These are phyloP conservation scores for Triplophysa siluroides DNA, from an alignment of 2,113 vertebrate genomes.

Conservation along the genomic window DNA sequence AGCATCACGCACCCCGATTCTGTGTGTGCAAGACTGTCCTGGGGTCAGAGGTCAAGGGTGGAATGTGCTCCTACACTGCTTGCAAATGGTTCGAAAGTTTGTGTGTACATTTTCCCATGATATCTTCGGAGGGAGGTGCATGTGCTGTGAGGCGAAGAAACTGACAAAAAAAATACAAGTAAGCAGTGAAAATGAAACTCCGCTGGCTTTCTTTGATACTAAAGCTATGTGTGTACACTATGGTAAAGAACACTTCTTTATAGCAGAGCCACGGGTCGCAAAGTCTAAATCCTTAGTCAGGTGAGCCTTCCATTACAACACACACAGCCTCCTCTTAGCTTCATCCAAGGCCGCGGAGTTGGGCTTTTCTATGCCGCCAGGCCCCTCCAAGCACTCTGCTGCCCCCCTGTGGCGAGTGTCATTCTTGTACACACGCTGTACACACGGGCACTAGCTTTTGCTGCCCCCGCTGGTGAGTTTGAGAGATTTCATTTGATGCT, in stretches of 20 bases:
- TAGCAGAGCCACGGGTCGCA: not conserved
- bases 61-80: constrained; percentile 32
- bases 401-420: constrained; percentile 21
- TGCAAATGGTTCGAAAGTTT: not conserved
- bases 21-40: constrained; percentile 11
- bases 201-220: not conserved
- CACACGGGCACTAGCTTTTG: constrained; percentile 63
- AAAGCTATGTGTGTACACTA: constrained; percentile 5
- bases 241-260: constrained; percentile 12
- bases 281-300: not conserved
- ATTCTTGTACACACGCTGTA: not conserved
- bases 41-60: constrained; percentile 26
- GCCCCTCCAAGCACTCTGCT: constrained; percentile 26
- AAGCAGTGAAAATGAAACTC: not conserved
- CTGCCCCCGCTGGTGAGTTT: constrained; percentile 63
- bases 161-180: constrained; percentile 9
- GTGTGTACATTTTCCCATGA: not conserved
- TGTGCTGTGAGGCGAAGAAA: not conserved
- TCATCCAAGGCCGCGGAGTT: not conserved
- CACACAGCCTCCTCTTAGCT: not conserved
- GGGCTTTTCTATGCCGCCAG: not conserved
- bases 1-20: constrained; percentile 18
- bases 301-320: not conserved
- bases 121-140: not conserved
- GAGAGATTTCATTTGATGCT: constrained; percentile 86